Conservation (phyloP, 2,113 vertebrate genomes). For the Grantiella picta region DNA sequence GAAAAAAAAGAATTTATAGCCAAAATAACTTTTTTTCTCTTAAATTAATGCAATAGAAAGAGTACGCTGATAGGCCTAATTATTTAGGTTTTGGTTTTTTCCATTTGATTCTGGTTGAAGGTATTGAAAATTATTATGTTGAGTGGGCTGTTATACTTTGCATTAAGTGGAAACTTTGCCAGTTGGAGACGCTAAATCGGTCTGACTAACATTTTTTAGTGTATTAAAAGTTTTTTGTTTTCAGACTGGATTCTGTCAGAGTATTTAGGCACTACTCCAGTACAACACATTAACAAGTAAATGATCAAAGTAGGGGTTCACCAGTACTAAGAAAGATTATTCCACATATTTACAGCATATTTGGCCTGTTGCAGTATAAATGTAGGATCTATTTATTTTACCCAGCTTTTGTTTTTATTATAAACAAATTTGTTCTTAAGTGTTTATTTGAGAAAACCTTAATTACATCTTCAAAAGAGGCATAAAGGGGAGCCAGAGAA, state of each 20-base stretch:
- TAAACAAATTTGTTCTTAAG: background rate
- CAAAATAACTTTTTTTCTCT: background rate
- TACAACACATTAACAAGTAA: background rate
- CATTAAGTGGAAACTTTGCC: background rate
- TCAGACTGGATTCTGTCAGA: background rate
- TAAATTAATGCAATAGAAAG: background rate
- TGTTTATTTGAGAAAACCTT: background rate
- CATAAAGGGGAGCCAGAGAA: background rate
- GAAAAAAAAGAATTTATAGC: fast-evolving
- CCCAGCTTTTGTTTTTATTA: background rate
- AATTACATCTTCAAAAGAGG: background rate
- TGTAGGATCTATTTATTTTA: background rate
- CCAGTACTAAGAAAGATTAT: background rate
- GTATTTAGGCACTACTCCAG: background rate
- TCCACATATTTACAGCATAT: background rate
- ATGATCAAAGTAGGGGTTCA: background rate
- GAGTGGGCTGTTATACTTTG: background rate
- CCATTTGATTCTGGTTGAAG: background rate
- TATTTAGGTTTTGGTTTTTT: background rate
- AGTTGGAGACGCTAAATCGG: background rate
- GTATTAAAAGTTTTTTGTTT: background rate
- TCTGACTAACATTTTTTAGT: background rate
- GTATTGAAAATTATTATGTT: background rate
- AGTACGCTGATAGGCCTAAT: background rate
- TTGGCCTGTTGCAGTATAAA: background rate